Evolutionary conservation across 2,113 vertebrate species (phyloP), one percentile per base, ranked within the genome.

Genomic region (Nyctereutes procyonoides): DNA sequence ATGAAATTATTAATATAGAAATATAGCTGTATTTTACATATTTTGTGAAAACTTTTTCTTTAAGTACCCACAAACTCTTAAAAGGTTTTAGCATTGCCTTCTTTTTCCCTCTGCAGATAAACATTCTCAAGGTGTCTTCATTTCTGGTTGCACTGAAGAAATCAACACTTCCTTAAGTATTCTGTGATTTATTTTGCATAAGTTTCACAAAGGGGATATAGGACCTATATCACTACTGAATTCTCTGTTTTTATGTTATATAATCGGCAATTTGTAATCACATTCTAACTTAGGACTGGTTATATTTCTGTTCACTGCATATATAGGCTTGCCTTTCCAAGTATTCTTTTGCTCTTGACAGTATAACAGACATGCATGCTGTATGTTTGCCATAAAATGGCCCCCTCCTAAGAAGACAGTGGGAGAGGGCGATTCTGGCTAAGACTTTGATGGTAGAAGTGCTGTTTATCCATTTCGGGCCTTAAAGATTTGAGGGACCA

Each of bases 1-100:
- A 63, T 93, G 63, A 86, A 96, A 94, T 88, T 76, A 24, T 58
- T 55, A 91, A 30, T 60, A 32, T 53, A 56, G 81, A 90, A 97
- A 65, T 85, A 62, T 5, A 63, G 17, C 3, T 5, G 1, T 32
- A 35, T 38, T 65, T 58, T 58, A 35, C 13, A 30, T 93, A 60
- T 85, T 87, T 92, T 93, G 9, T 67, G 67, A 89, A 77, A 32
- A 30, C 2, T 71, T 76, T 92, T 90, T 74, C 43, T 74, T 63
- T 71, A 62, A 60, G 56, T 88, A 35, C 4, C 14, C 43, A 71
- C 28, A 73, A 63, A 17, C 35, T 82, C 16, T 87, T 53, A 43
- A 16, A 87, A 76, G 43, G 16, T 56, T 63, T 71, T 63, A 74
- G 16, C 14, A 1, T 43, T 71, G 30, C 55, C 32, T 28, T 30